Conservation (phyloP, 2,113 vertebrate species). For the Limanda limanda region DNA sequence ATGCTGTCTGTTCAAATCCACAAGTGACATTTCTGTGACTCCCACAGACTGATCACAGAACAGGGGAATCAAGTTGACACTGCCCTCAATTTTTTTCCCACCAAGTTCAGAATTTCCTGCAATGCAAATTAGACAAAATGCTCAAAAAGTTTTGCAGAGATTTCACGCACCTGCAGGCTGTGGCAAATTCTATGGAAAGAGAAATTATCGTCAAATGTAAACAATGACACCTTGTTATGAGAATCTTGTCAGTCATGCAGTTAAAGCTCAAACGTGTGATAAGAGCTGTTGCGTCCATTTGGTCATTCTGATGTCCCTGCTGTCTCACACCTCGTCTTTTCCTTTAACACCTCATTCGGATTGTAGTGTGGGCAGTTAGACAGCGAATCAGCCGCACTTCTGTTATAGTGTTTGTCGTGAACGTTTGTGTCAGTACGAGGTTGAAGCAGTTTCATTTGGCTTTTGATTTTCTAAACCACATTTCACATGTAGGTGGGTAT, state of each 20-base stretch:
- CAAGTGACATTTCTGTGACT: too few relatives aligned
- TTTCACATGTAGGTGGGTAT: neutral
- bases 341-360: constrained; percentile 5
- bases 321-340: constrained; percentile 36
- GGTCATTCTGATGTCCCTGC: constrained; percentile 26
- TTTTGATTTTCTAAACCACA: neutral
- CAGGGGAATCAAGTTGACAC: neutral
- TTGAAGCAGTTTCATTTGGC: neutral
- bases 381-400: neutral
- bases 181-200: neutral
- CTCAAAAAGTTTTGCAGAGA: neutral
- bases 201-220: neutral
- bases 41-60: neutral
- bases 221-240: neutral
- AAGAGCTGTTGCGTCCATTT: constrained; percentile 10
- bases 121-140: neutral
- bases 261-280: constrained; percentile 2
- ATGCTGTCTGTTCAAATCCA: too few relatives aligned
- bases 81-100: neutral
- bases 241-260: neutral
- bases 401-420: constrained; percentile 8
- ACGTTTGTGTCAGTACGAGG: neutral
- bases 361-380: neutral
- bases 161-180: too few relatives aligned
- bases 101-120: neutral